Base-by-base conservation (phyloP, 2,888 invertebrate genomes). In the Andrena bucephala region DNA sequence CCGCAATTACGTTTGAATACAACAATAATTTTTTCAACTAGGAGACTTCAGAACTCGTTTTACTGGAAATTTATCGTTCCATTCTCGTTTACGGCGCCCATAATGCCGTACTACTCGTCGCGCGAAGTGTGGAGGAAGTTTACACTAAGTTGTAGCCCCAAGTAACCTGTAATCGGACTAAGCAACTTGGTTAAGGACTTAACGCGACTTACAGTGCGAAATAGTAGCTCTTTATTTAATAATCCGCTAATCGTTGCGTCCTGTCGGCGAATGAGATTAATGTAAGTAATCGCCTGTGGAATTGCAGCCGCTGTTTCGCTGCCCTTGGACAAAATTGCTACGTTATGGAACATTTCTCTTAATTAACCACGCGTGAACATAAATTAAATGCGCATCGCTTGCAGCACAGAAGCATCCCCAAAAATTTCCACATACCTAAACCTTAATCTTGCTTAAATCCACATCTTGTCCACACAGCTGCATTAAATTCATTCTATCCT, bases 221-320 rank as follows among this genome's bases (percentile, higher is more conserved):
- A 83, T 83, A 88, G 87, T 82, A 84, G 85, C 85, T 83, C 87
- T 87, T 88, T 89, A 89, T 89, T 87, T 86, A 90, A 87, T 88
- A 88, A 89, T 84, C 86, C 77, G 80, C 80, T 88, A 88, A 88
- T 88, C 79, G 83, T 74, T n/a, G 52, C 66, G 31, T 42, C 27
- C 74, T 31, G 66, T 59, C 72, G 68, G 48, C 67, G 70, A 68
- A 72, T 52, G 33, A 36, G 52, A 72, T 60, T 63, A 54, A 5
- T 54, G n/a, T 7, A 20, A 33, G 33, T 72, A 68, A 66, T 59
- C 57, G 24, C 42, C 54, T 5, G 33, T 16, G 20, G 33, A 77
- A 69, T 67, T 33, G 67, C 24, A 20, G 16, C 4, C 5, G 16
- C n/a, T n/a, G 42, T 20, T 63, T 65, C 59, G 31, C 29, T 50